phyloP scores from a whole-genome alignment of 1,140 invertebrate genomes.

The Caerostris darwini region DNA sequence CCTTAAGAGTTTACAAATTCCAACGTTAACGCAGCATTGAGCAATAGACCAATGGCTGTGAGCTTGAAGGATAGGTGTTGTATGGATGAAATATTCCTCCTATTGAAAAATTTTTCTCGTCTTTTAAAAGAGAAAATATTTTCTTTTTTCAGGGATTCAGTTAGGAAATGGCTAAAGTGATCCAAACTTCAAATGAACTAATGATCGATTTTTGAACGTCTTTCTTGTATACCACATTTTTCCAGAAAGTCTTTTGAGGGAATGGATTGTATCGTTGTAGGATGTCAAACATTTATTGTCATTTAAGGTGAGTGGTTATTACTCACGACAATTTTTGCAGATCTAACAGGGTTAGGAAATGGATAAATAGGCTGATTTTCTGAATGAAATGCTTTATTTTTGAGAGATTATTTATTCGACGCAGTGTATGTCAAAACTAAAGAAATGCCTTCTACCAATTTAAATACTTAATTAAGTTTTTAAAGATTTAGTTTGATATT shows the following conservation, averaged over 20 bases:
- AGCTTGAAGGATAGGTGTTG: background rate
- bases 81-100: conserved; percentile 24
- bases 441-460: no score
- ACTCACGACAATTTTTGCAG: background rate
- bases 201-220: conserved; percentile 37
- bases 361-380: no score
- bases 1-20: background rate
- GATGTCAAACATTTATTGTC: conserved; percentile 25
- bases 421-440: no score
- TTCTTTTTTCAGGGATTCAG: background rate
- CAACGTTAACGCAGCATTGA: background rate
- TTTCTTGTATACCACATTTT: conserved; percentile 15
- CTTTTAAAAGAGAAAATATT: conserved; percentile 27
- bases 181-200: conserved; percentile 34
- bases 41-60: background rate
- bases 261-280: conserved; percentile 30
- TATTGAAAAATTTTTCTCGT: conserved; percentile 10
- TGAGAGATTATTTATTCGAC: no score
- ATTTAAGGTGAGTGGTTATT: background rate
- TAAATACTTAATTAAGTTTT: no score
- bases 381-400: no score
- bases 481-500: no score
- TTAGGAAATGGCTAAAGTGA: conserved; percentile 5
- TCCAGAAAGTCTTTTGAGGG: background rate
- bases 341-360: background rate